A percentile compares a stretch with the other conserved stretches of the same genome.
These are phyloP conservation scores for Scleropages formosus DNA, from an alignment of 2,797 vertebrate species.

Conservation along the genomic window DNA sequence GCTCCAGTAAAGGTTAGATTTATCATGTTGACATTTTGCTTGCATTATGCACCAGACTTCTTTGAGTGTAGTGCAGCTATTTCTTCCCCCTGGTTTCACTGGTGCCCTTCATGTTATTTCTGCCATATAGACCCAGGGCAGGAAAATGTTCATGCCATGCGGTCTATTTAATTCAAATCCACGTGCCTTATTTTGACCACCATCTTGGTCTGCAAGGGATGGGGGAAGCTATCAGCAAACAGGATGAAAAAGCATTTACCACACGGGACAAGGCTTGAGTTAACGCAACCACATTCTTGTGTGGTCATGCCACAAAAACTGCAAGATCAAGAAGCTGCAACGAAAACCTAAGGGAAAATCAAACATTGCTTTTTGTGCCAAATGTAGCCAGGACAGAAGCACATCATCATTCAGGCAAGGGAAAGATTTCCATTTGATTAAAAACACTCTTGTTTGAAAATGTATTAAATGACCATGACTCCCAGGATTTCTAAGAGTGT, in stretches of 20 bases:
- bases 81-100: background rate
- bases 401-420: constrained; percentile 16
- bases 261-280: background rate
- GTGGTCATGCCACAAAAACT: no score
- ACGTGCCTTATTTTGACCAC: no score
- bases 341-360: background rate
- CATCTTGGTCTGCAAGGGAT: no score
- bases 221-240: no score
- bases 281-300: no score
- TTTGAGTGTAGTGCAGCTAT: constrained; percentile 41
- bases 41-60: constrained; percentile 57
- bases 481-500: constrained; percentile 52
- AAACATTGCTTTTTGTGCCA: background rate
- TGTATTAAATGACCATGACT: constrained; percentile 53
- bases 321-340: background rate
- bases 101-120: constrained; percentile 20
- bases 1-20: constrained; percentile 68
- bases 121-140: constrained; percentile 17
- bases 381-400: no score
- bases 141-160: background rate
- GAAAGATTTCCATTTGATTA: constrained; percentile 54
- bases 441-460: constrained; percentile 58
- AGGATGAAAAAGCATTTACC: no score
- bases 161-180: background rate
- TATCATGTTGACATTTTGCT: constrained; percentile 73